phyloP scores from a whole-genome alignment of 2,113 vertebrate genomes.

The Anthoscopus minutus region DNA sequence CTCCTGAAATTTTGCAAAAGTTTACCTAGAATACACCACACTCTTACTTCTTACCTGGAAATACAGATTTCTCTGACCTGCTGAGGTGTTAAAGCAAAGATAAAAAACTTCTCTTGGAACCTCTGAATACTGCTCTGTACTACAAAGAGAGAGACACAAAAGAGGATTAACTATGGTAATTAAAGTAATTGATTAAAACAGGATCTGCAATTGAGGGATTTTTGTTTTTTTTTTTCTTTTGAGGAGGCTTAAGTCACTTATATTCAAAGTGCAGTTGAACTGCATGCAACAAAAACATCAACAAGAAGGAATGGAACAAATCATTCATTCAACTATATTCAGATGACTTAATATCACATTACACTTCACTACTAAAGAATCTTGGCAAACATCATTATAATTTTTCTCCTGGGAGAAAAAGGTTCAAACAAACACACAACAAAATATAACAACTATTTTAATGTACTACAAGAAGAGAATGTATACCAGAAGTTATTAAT shows the following conservation, averaged over 20 bases:
- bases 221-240: background rate
- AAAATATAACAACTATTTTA: background rate
- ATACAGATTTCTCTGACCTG: constrained; percentile 97
- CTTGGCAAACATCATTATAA: background rate
- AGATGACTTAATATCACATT: background rate
- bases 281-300: background rate
- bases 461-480: background rate
- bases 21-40: background rate
- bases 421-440: background rate
- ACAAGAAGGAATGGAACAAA: background rate
- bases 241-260: background rate
- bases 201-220: background rate
- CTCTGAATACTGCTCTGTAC: constrained; percentile 85
- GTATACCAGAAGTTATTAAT: background rate
- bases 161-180: background rate
- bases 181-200: background rate
- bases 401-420: background rate
- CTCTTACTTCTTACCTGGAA: constrained; percentile 86
- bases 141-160: constrained; percentile 42
- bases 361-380: background rate
- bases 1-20: background rate
- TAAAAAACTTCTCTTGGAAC: constrained; percentile 94
- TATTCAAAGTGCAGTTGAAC: background rate
- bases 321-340: background rate
- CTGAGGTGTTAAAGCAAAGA: constrained; percentile 94